Percentiles rank a stretch among this genome's conserved stretches.
Evolutionary conservation across 2,113 vertebrate species (phyloP).

Genomic region (Spermophilus dauricus): DNA sequence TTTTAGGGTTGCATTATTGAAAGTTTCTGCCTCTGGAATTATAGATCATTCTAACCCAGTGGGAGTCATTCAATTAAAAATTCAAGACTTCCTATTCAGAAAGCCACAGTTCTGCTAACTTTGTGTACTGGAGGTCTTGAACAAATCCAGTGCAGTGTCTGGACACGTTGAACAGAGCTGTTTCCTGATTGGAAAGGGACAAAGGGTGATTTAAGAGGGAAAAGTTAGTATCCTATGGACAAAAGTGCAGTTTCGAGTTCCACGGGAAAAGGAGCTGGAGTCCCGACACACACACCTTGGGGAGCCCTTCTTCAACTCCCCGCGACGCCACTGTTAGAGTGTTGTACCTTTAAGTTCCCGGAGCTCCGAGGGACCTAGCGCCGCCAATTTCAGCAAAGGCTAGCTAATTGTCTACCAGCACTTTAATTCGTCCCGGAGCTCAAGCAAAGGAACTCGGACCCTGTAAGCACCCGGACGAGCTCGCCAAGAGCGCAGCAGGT

Average conservation of each 20-base stretch:
- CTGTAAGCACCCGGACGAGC: rapidly evolving
- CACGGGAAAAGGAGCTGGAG: neutral
- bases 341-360: rapidly evolving
- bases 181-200: rapidly evolving
- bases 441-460: rapidly evolving
- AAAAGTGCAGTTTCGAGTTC: neutral
- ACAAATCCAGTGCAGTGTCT: neutral
- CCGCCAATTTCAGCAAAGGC: neutral
- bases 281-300: rapidly evolving
- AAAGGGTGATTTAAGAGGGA: neutral
- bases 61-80: neutral
- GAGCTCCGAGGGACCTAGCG: neutral
- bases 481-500: rapidly evolving
- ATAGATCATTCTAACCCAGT: neutral
- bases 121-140: neutral
- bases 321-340: rapidly evolving
- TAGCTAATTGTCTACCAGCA: neutral
- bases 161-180: neutral
- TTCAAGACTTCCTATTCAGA: neutral
- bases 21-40: neutral
- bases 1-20: neutral
- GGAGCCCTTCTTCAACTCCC: neutral
- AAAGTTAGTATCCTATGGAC: neutral
- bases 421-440: rapidly evolving
- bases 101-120: conserved; percentile 1